phyloP scores from a whole-genome alignment of 2,113 vertebrate genomes.

The Laticauda laticaudata region DNA sequence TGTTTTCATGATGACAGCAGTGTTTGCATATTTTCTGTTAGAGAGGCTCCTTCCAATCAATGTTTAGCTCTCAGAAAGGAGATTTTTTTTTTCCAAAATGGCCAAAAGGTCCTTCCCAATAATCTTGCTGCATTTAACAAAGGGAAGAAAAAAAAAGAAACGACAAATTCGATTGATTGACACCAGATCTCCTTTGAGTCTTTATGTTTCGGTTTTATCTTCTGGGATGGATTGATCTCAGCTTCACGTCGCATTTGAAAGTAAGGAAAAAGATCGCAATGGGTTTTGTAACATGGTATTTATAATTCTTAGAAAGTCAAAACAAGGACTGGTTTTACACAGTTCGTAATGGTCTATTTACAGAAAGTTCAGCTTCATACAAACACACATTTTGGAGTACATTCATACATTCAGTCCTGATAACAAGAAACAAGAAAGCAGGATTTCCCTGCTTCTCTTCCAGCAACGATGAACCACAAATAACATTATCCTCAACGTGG shows the following conservation, averaged over 20 bases:
- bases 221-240: not conserved
- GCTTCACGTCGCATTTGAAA: not conserved
- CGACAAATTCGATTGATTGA: not conserved
- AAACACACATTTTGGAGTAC: constrained; percentile 50
- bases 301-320: constrained; percentile 69
- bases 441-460: constrained; percentile 49
- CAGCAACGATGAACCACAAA: constrained; percentile 65
- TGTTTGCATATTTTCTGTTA: not conserved
- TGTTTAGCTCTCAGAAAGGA: not conserved
- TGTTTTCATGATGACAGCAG: not conserved
- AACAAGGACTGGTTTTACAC: constrained; percentile 63
- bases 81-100: not conserved
- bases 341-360: constrained; percentile 59
- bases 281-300: constrained; percentile 49
- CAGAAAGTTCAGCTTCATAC: constrained; percentile 61
- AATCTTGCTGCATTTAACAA: not conserved
- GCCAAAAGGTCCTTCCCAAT: not conserved
- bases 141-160: not conserved
- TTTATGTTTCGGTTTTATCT: not conserved
- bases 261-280: constrained; percentile 11
- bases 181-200: not conserved
- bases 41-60: not conserved
- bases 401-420: constrained; percentile 67
- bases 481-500: constrained; percentile 57
- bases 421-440: constrained; percentile 12